These are phyloP conservation scores for Lacerta viridis DNA, from an alignment of 2,797 vertebrate genomes.

Conservation along the genomic window DNA sequence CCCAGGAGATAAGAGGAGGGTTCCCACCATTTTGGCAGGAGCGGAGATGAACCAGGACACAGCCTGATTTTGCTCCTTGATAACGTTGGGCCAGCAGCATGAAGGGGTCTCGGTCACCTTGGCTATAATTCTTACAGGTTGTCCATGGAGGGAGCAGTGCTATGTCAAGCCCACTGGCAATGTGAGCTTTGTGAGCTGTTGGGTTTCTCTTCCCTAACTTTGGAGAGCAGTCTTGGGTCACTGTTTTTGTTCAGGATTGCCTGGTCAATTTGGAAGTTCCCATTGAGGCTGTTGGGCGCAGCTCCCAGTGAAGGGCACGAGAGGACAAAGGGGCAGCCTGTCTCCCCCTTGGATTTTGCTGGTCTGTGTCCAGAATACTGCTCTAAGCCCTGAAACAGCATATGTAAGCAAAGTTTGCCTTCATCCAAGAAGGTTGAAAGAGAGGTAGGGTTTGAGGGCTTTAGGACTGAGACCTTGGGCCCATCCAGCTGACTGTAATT, in stretches of 20 bases:
- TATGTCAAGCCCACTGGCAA: neutral
- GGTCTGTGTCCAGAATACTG: neutral
- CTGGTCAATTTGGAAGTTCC: neutral
- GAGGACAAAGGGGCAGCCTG: neutral
- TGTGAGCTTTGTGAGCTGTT: neutral
- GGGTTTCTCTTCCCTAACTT: neutral
- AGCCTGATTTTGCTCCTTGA: constrained; percentile 19
- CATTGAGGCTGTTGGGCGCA: neutral
- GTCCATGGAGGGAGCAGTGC: neutral
- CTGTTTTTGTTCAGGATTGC: neutral
- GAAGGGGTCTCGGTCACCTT: neutral
- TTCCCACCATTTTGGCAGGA: constrained; percentile 41
- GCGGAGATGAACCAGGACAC: constrained; percentile 43
- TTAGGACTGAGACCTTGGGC: neutral
- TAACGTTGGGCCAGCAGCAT: neutral
- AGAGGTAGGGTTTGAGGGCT: neutral
- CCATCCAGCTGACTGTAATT: neutral
- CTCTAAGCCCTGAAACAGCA: neutral
- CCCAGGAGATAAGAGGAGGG: constrained; percentile 30
- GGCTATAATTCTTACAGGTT: constrained; percentile 19
- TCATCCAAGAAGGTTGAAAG: neutral
- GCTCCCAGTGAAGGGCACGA: neutral
- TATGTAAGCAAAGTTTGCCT: neutral
- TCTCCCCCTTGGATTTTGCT: neutral
- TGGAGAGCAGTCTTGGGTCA: neutral